phyloP scores from a whole-genome alignment of 2,113 vertebrate species.

The Hemichromis elongatus region DNA sequence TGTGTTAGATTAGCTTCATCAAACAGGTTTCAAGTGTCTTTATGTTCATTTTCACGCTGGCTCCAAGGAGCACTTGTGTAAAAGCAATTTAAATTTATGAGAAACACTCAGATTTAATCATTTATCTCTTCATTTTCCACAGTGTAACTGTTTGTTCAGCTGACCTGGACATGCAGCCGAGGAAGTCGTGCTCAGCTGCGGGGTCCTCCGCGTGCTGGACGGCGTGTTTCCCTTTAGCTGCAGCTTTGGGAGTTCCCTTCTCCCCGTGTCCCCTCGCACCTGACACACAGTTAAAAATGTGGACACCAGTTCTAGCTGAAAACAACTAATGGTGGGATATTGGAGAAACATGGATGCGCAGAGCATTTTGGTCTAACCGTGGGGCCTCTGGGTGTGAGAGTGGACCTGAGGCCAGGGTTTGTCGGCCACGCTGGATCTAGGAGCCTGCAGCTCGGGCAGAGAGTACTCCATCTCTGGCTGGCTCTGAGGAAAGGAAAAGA shows the following conservation, averaged over 20 bases:
- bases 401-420: constrained; percentile 76
- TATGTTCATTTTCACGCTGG: neutral
- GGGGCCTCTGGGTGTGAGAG: constrained; percentile 77
- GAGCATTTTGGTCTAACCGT: constrained; percentile 69
- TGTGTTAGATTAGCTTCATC: neutral
- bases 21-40: neutral
- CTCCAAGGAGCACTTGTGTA: neutral
- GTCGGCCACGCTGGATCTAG: constrained; percentile 72
- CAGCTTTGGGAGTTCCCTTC: constrained; percentile 62
- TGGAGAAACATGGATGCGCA: neutral
- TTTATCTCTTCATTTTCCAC: neutral
- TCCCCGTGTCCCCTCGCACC: constrained; percentile 74
- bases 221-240: constrained; percentile 72
- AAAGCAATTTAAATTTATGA: neutral
- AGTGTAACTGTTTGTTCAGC: constrained; percentile 2
- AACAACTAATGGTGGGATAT: neutral
- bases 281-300: constrained; percentile 11
- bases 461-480: constrained; percentile 86
- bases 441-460: constrained; percentile 71
- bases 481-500: constrained; percentile 71
- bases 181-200: constrained; percentile 85
- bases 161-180: constrained; percentile 96
- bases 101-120: neutral
- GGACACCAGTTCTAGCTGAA: neutral
- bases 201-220: constrained; percentile 64